These are phyloP conservation scores for Pecten maximus DNA, from an alignment of 2,888 invertebrate genomes.

Conservation along the genomic window DNA sequence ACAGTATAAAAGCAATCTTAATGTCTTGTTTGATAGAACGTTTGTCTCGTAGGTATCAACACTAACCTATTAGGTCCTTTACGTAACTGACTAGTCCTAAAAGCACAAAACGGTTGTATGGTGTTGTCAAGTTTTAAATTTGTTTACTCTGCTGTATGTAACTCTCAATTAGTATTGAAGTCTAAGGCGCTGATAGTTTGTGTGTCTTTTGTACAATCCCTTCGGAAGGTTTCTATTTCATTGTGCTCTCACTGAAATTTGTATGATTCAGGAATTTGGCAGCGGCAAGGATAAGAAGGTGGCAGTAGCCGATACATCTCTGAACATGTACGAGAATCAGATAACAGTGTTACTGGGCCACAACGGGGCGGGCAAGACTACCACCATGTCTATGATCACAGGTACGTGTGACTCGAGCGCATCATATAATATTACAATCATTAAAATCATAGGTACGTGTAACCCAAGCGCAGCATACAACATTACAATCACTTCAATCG, in stretches of 20 bases:
- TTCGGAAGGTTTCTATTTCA: neutral
- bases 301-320: slow-evolving; percentile 87
- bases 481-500: too few relatives aligned
- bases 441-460: too few relatives aligned
- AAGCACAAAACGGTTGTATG: too few relatives aligned
- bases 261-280: slow-evolving; percentile 53
- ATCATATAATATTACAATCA: neutral
- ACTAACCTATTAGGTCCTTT: too few relatives aligned
- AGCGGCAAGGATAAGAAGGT: slow-evolving; percentile 71
- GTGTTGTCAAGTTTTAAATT: too few relatives aligned
- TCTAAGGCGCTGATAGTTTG: neutral
- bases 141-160: too few relatives aligned
- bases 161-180: too few relatives aligned
- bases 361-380: slow-evolving; percentile 94
- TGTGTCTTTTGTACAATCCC: neutral
- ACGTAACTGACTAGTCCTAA: too few relatives aligned
- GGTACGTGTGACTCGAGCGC: slow-evolving; percentile 82
- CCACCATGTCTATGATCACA: slow-evolving; percentile 95
- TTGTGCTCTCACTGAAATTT: neutral
- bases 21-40: too few relatives aligned
- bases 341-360: slow-evolving; percentile 94
- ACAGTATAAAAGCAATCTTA: too few relatives aligned
- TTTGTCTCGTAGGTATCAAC: too few relatives aligned
- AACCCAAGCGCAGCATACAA: too few relatives aligned
- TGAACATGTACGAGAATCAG: slow-evolving; percentile 90